These are phyloP conservation scores for Rotaria socialis DNA, from an alignment of 2,888 invertebrate species.

Conservation along the genomic window DNA sequence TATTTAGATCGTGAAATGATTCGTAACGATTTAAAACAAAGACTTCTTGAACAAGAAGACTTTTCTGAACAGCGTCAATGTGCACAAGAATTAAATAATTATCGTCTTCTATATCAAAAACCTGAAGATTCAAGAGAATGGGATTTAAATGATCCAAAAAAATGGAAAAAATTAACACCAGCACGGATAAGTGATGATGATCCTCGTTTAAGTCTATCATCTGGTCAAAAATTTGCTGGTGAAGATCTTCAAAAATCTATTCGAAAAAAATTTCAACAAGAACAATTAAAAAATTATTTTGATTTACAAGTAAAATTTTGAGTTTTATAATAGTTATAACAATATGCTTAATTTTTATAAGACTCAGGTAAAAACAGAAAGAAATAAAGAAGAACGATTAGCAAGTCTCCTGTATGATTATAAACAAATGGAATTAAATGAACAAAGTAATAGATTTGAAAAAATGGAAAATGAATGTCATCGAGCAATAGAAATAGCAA, in stretches of 20 bases:
- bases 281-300: conserved; percentile 9
- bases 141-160: conserved; percentile 24
- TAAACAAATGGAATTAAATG: not conserved
- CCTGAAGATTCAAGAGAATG: conserved; percentile 13
- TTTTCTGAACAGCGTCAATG: not conserved
- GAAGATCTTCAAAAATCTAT: not conserved
- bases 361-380: not conserved
- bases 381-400: not conserved
- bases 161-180: not conserved
- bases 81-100: not conserved
- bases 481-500: conserved; percentile 20
- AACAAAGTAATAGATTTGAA: not conserved
- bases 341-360: not conserved
- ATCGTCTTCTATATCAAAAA: not conserved
- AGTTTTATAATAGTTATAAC: not conserved
- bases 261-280: conserved; percentile 16
- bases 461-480: not conserved
- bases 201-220: not conserved
- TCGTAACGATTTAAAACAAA: not conserved
- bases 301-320: not conserved
- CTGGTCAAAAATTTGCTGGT: conserved; percentile 8
- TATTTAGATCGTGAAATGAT: conserved; percentile 20
- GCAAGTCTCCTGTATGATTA: not conserved
- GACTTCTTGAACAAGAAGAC: not conserved
- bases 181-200: not conserved